A percentile compares a stretch with the other conserved stretches of the same genome.
phyloP scores from a whole-genome alignment of 2,797 vertebrate genomes.

The Anniella stebbinsi region DNA sequence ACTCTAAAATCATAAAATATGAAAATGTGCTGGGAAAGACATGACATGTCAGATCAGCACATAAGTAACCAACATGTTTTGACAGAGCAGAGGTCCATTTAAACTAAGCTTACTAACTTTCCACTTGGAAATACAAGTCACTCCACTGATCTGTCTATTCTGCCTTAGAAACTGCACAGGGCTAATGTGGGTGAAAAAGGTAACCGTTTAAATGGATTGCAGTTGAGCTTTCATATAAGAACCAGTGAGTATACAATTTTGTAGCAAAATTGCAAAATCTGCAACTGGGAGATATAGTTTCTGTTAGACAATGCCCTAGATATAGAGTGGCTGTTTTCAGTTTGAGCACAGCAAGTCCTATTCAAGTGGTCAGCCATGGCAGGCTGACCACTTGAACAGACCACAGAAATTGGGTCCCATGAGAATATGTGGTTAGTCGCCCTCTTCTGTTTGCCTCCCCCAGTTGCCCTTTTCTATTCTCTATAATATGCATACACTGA shows the following conservation, averaged over 20 bases:
- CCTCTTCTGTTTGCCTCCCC: neutral
- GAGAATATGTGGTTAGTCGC: neutral
- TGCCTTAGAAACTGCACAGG: neutral
- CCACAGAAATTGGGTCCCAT: neutral
- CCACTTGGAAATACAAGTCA: neutral
- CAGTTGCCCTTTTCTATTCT: neutral
- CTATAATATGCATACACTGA: neutral
- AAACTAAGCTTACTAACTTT: neutral
- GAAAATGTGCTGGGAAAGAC: conserved; percentile 1
- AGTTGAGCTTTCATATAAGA: neutral
- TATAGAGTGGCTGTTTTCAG: neutral
- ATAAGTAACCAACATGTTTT: conserved; percentile 19
- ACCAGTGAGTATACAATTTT: neutral
- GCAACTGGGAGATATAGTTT: neutral
- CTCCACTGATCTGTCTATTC: neutral
- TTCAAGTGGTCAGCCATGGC: no score
- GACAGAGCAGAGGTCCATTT: neutral
- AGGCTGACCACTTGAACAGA: neutral
- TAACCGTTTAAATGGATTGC: neutral
- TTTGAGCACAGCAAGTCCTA: neutral
- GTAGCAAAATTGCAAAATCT: neutral
- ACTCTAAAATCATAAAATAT: neutral
- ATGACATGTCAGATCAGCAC: conserved; percentile 26
- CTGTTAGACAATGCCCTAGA: neutral
- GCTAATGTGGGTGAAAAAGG: neutral